These are phyloP conservation scores for Monopterus albus DNA, from an alignment of 2,113 vertebrate genomes.

Conservation along the genomic window DNA sequence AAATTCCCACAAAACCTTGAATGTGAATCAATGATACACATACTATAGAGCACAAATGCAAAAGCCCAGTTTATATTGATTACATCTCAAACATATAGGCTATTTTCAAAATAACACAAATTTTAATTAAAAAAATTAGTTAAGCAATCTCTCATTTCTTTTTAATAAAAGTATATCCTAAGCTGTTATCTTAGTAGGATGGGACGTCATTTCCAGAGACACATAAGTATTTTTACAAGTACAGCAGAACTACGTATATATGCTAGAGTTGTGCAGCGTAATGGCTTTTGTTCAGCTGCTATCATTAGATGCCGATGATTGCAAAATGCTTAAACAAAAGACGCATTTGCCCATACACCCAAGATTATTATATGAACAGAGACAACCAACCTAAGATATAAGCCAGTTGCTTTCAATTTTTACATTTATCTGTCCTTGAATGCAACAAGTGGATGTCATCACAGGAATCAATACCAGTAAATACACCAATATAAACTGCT, in stretches of 20 bases:
- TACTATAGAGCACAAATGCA: background rate
- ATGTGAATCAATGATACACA: background rate
- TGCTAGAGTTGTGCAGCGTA: conserved; percentile 62
- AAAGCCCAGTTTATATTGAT: background rate
- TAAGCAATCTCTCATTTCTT: background rate
- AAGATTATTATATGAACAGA: background rate
- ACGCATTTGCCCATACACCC: conserved; percentile 6
- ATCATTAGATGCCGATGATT: conserved; percentile 32
- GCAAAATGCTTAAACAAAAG: conserved; percentile 30
- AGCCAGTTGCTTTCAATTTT: background rate
- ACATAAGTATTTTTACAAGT: conserved; percentile 41
- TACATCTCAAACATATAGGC: background rate
- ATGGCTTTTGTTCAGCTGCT: conserved; percentile 52
- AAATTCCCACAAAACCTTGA: conserved; percentile 35
- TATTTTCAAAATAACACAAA: background rate
- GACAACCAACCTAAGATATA: background rate
- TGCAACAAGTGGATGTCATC: background rate
- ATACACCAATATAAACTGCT: no score
- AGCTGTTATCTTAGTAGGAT: conserved; percentile 25
- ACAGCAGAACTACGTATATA: conserved; percentile 48
- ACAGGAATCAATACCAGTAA: no score
- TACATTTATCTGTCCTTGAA: background rate
- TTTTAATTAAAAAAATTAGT: background rate
- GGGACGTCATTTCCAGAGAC: conserved; percentile 30
- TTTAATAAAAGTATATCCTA: background rate